Evolutionary conservation across 2,113 vertebrate genomes (phyloP), one percentile per base, ranked within the genome.

Genomic region (Anhinga anhinga): DNA sequence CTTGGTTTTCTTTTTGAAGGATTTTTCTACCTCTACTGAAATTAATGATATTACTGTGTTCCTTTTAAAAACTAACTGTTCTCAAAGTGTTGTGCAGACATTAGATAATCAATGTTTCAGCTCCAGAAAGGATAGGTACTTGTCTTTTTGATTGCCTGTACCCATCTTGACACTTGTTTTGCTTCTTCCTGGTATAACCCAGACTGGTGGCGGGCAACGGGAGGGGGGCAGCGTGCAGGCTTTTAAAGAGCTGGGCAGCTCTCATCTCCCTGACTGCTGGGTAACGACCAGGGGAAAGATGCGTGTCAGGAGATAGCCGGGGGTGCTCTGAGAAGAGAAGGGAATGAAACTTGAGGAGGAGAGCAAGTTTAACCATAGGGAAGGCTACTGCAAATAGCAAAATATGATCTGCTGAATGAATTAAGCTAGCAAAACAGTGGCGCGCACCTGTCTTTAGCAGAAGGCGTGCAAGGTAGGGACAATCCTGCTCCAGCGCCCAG

Each of bases 11-110:
- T 14, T 73, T 65, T 65, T 53, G 61, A 50, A 13, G 10, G 10
- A 21, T 70, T 93, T 94, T 86, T 59, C 53, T 84, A 32, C 32
- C 23, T 74, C 6, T 62, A 63, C 13, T 84, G 59, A 93, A 92
- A 63, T 81, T 17, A 81, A 59, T 56, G 27, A 21, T n/a, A 15
- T n/a, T 85, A 16, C 45, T 45, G 20, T 82, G 20, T 15, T 95
- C 25, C 62, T 80, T 71, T 89, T 76, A 72, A 93, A 53, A 79
- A 26, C 21, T 55, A 30, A 38, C 7, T 58, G 9, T 59, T 27
- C 80, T 87, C 36, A 58, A 36, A n/a, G 52, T 84, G 52, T 65
- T 67, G 16, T 56, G 44, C 17, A 72, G 40, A 32, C 19, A 26
- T 62, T 29, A 61, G 27, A 14, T 88, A 82, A 61, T n/a, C 2